Evolutionary conservation across 2,888 invertebrate genomes (phyloP).

Genomic region (Linnaemya vulpina): DNA sequence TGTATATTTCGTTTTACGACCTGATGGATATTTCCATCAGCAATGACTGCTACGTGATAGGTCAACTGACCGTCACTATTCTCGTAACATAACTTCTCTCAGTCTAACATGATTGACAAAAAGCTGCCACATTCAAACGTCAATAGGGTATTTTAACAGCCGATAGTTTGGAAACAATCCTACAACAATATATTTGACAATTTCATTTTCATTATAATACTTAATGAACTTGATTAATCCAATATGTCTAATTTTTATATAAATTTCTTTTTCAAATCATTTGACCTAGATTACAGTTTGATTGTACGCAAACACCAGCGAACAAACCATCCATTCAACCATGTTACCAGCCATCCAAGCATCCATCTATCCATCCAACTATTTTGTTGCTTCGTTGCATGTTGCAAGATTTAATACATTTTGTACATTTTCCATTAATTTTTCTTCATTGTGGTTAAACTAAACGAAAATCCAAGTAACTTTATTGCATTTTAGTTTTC

Average conservation of each 20-base stretch:
- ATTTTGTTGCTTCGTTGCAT: constrained; percentile 32
- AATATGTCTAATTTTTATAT: background rate
- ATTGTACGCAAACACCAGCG: constrained; percentile 8
- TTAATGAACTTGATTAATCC: background rate
- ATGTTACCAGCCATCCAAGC: background rate
- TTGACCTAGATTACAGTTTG: constrained; percentile 29
- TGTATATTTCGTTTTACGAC: no score
- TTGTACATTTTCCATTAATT: constrained; percentile 6
- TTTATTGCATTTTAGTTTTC: constrained; percentile 40
- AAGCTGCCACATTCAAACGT: no score
- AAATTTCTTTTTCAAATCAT: constrained; percentile 8
- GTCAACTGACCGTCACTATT: no score
- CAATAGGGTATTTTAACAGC: no score
- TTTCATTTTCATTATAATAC: background rate
- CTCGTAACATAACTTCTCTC: no score
- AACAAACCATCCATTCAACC: constrained; percentile 1
- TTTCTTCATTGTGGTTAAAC: background rate
- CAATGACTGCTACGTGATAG: no score
- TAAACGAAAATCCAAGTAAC: constrained; percentile 28
- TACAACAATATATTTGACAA: background rate
- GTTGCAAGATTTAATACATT: constrained; percentile 40
- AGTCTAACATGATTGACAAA: no score
- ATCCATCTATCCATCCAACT: constrained; percentile 5
- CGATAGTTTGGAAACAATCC: background rate
- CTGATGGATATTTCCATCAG: no score